These are phyloP conservation scores for Sitta europaea DNA, from an alignment of 2,113 vertebrate species.

Conservation along the genomic window DNA sequence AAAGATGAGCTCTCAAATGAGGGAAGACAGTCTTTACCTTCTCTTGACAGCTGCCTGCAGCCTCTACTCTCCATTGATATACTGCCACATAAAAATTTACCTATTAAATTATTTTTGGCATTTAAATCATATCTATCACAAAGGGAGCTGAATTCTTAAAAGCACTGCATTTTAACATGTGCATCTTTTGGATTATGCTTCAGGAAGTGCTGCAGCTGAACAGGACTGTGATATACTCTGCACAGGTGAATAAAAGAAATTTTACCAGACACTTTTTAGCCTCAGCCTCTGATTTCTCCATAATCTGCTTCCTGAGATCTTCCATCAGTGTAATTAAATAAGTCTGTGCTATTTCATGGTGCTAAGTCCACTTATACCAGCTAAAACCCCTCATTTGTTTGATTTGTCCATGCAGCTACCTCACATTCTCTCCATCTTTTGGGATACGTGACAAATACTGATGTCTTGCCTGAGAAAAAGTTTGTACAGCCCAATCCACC, in stretches of 20 bases:
- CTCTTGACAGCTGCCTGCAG: background rate
- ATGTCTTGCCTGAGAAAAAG: constrained; percentile 9
- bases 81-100: background rate
- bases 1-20: background rate
- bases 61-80: background rate
- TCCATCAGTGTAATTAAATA: background rate
- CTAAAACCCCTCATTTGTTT: background rate
- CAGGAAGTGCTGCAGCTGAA: background rate
- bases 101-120: background rate
- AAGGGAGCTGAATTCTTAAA: background rate
- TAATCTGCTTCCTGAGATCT: background rate
- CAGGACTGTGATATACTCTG: background rate
- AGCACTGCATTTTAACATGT: background rate
- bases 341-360: background rate
- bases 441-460: background rate
- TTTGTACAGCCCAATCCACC: background rate
- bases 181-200: background rate
- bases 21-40: background rate
- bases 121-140: background rate
- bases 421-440: background rate
- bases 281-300: background rate
- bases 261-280: background rate
- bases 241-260: background rate
- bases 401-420: background rate
- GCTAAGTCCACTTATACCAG: background rate